Base-by-base conservation (phyloP, 2,113 vertebrate species). In the Poecile atricapillus region DNA sequence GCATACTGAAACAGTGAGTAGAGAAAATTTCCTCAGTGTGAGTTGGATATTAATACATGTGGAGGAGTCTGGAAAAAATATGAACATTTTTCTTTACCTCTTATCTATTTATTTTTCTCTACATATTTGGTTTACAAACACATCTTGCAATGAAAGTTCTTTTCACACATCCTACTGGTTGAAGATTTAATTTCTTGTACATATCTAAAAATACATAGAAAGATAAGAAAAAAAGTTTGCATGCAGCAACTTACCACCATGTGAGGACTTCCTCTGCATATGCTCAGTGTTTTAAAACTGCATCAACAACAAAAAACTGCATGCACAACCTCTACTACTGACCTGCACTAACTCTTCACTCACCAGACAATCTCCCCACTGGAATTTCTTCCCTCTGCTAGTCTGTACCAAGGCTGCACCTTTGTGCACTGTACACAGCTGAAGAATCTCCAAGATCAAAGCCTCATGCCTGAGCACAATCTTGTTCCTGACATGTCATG, bases 181-280 rank as follows among this genome's bases (percentile, higher is more conserved):
- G 85, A 84, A 79, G 79, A 80, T 74, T 90, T 92, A 21, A 71
- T 95, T 95, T 85, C 85, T 95, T 83, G 30, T 81, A 50, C 69
- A 33, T 91, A n/a, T 93, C 93, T 97, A 96, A 96, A 97, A 95
- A 97, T 95, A 92, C 17, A 58, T 5, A 39, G 71, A 68, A 89
- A 83, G 58, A 89, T 8, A 21, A 67, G 65, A 37, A 73, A 73
- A 62, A 58, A 65, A 43, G 4, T 33, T 67, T 89, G 41, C 28
- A 65, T 62, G 79, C 55, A 77, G 91, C 83, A 93, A 49, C 77
- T 96, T 82, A 53, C 59, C 67, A 41, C 67, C 39, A 62, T 37
- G 68, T 13, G 15, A 67, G 68, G 47, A 87, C 81, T 88, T 96
- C 83, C 90, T 96, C 77, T 94, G 69, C 86, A 31, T 87, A 86